Evolutionary conservation across 2,888 invertebrate species (phyloP).

Genomic region (Amitus sp.): DNA sequence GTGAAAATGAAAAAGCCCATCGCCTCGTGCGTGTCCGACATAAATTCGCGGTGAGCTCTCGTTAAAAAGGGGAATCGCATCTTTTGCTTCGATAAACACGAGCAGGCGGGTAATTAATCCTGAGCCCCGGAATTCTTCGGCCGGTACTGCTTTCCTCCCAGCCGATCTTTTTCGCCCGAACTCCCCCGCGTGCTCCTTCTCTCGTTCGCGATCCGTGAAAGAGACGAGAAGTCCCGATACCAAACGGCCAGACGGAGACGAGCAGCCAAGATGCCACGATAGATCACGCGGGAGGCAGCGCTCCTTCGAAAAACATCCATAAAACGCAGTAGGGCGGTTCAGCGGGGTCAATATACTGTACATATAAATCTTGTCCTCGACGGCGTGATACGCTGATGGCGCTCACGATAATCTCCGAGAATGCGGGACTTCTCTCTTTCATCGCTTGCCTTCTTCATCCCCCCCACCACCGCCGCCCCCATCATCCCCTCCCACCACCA

Average conservation of each 20-base stretch:
- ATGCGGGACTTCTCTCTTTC: constrained; percentile 60
- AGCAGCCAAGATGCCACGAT: constrained; percentile 50
- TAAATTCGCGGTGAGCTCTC: constrained; percentile 35
- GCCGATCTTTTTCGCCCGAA: constrained; percentile 7
- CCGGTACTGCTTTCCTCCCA: constrained; percentile 3
- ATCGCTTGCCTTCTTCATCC: constrained; percentile 30
- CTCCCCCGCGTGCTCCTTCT: constrained; percentile 28
- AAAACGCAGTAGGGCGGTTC: constrained; percentile 67
- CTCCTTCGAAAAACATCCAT: constrained; percentile 67
- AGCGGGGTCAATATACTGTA: constrained; percentile 67
- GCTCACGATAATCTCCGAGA: constrained; percentile 67
- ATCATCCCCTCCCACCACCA: constrained; percentile 25
- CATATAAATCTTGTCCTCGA: constrained; percentile 66
- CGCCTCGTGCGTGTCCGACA: constrained; percentile 23
- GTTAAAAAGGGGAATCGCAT: constrained; percentile 32
- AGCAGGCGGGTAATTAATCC: constrained; percentile 39
- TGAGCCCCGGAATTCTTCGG: constrained; percentile 31
- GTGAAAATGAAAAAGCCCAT: constrained; percentile 1
- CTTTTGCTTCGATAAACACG: constrained; percentile 38
- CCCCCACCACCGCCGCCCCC: constrained; percentile 27
- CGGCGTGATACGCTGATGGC: constrained; percentile 67
- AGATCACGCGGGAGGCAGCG: constrained; percentile 65
- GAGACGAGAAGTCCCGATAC: constrained; percentile 26
- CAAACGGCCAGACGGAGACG: constrained; percentile 35
- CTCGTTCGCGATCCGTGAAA: constrained; percentile 21